Evolutionary conservation across 37 sponge, comb jelly and placozoan species (phyloP).

Genomic region (Corticium candelabrum): DNA sequence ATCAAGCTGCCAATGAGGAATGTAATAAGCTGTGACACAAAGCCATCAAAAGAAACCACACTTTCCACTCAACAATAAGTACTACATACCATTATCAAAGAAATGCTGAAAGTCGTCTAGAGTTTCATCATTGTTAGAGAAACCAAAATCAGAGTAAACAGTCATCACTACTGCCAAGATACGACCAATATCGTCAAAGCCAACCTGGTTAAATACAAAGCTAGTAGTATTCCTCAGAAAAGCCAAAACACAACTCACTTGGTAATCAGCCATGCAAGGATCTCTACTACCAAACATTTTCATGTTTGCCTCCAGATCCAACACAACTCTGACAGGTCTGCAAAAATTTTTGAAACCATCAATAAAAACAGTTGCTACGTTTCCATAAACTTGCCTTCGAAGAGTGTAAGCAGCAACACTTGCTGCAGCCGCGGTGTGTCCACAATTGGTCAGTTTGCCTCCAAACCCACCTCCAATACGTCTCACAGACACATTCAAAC

Average conservation of each 20-base stretch:
- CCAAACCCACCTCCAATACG: constrained; percentile 65
- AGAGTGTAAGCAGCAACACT: constrained; percentile 40
- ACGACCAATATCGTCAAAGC: constrained; percentile 1
- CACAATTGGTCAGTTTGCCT: constrained; percentile 27
- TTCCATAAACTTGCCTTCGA: constrained; percentile 29
- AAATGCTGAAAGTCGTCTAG: background rate
- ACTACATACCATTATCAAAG: background rate
- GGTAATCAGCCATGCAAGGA: background rate
- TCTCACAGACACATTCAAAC: constrained; percentile 53
- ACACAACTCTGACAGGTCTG: constrained; percentile 66
- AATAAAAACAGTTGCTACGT: too few relatives aligned
- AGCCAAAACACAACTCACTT: background rate
- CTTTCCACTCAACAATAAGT: background rate
- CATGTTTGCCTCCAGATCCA: constrained; percentile 82
- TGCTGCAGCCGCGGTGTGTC: constrained; percentile 46
- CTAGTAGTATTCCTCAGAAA: too few relatives aligned
- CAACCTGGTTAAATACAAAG: background rate
- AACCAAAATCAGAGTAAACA: background rate
- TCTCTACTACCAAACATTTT: constrained; percentile 39
- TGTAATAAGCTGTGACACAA: constrained; percentile 40
- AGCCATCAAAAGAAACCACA: background rate
- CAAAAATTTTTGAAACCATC: too few relatives aligned
- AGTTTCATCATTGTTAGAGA: background rate
- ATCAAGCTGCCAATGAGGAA: constrained; percentile 49
- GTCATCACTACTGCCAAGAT: background rate